Percentiles rank a stretch among this genome's conserved stretches.
Conservation (phyloP, 2,888 invertebrate species). For the Euclidia mi region DNA sequence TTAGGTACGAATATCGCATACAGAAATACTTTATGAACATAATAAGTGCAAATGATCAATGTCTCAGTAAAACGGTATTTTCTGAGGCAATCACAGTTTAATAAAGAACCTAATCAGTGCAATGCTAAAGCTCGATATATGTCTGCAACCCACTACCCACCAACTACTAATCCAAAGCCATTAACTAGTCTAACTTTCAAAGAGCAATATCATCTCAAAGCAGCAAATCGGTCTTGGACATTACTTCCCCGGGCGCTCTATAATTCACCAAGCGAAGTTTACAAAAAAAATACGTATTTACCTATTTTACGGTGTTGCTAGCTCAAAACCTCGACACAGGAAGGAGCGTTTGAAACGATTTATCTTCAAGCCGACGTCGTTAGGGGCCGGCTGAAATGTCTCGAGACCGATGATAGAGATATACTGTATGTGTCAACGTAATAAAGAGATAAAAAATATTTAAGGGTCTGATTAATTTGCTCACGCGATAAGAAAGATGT, state of each 20-base stretch:
- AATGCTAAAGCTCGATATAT: no score
- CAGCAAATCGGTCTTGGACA: neutral
- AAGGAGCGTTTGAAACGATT: slow-evolving; percentile 69
- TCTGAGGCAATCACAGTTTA: no score
- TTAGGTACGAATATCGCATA: no score
- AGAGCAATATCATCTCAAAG: neutral
- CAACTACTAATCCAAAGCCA: no score
- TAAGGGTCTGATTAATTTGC: no score
- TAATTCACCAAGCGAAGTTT: slow-evolving; percentile 49
- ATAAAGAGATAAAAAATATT: no score
- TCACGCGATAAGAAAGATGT: no score
- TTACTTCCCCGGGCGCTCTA: slow-evolving; percentile 13
- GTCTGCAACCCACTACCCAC: no score
- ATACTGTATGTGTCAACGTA: slow-evolving; percentile 23
- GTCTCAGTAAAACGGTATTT: no score
- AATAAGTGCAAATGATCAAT: no score
- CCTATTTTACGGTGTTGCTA: slow-evolving; percentile 72
- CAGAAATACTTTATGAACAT: no score
- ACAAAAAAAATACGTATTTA: slow-evolving; percentile 73
- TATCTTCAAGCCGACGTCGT: slow-evolving; percentile 71
- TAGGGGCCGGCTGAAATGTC: slow-evolving; percentile 57
- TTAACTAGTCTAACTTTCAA: neutral
- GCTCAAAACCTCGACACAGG: slow-evolving; percentile 67
- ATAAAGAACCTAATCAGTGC: no score
- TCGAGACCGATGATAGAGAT: slow-evolving; percentile 36